Base-by-base conservation (phyloP, 2,888 invertebrate species). In the Nymphalis c-album region DNA sequence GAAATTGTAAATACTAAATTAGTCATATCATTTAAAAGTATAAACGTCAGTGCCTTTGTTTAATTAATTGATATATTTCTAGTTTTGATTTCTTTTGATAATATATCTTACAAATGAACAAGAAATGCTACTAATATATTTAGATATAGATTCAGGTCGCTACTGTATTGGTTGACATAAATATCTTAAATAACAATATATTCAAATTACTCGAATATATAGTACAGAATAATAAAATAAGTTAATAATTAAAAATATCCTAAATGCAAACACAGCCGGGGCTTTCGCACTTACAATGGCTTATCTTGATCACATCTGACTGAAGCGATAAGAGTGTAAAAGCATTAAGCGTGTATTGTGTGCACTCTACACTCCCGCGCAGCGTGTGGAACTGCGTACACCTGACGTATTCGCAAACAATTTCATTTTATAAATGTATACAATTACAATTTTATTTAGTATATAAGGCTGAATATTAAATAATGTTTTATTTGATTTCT, bases 321-420 rank as follows among this genome's bases (percentile, higher is more conserved):
- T 53, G 63, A 17, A 26, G 53, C 59, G 64, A 60, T 64, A 47
- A 48, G 22, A 46, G 22, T 31, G 51, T 48, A 59, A 63, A 61
- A 63, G 53, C 63, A 35, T 67, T 63, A 45, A 50, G 48, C 35
- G 20, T 51, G 51, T 35, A 48, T 48, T 48, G 48, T 48, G 17
- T 18, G 6, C 48, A 17, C 48, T 48, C 48, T 18, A 1, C 48
- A 17, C 48, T 48, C 48, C n/a, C 48, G 48, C 51, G 51, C 40
- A 22, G 22, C 8, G 22, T 22, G 63, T 26, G 48, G 22, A 47
- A 40, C 31, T 46, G 31, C 51, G 46, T 40, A 62, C 68, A 68
- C 68, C 64, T 68, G 68, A 64, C 64, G n/a, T 13, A 46, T 22
- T 48, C 60, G 40, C 31, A 40, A 16, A 40, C 35, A 40, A 59